Percentiles rank a stretch among this genome's conserved stretches.
Conservation (phyloP, 2,113 vertebrate genomes). For the Fregata magnificens region DNA sequence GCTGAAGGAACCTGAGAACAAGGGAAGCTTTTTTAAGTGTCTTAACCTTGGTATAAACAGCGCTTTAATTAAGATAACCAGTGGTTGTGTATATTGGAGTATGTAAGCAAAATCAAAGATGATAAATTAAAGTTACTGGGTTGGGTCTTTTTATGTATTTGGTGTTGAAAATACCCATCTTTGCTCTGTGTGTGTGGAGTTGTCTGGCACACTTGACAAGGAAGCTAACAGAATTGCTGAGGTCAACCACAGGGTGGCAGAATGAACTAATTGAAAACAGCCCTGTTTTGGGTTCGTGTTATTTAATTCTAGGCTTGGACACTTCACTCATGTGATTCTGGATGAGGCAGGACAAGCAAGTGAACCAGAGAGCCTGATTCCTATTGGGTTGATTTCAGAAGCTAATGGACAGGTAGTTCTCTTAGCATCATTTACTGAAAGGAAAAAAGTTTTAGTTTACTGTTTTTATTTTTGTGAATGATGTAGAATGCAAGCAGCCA, state of each 20-base stretch:
- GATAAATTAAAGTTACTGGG: neutral
- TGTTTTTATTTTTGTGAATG: neutral
- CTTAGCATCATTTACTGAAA: neutral
- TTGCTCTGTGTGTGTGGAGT: neutral
- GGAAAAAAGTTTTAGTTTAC: neutral
- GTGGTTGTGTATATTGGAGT: neutral
- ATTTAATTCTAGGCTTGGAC: conserved; percentile 80
- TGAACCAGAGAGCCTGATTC: conserved; percentile 92
- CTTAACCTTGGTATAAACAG: neutral
- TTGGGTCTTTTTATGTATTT: neutral
- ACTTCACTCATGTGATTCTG: conserved; percentile 93
- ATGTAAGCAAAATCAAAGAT: neutral
- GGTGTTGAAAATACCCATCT: neutral
- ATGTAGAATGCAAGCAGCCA: neutral
- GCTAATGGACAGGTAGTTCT: conserved; percentile 83
- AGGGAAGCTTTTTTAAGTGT: neutral
- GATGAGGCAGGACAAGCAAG: conserved; percentile 96
- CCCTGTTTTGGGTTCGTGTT: neutral
- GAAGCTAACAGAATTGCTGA: neutral
- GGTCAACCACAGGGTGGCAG: conserved; percentile 46
- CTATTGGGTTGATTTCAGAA: conserved; percentile 87
- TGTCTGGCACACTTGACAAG: neutral
- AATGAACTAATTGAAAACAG: neutral
- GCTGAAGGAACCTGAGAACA: neutral
- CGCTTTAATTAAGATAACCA: neutral